Evolutionary conservation across 2,888 invertebrate genomes (phyloP), one percentile per base, ranked within the genome.

Genomic region (Halictus quadricinctus): DNA sequence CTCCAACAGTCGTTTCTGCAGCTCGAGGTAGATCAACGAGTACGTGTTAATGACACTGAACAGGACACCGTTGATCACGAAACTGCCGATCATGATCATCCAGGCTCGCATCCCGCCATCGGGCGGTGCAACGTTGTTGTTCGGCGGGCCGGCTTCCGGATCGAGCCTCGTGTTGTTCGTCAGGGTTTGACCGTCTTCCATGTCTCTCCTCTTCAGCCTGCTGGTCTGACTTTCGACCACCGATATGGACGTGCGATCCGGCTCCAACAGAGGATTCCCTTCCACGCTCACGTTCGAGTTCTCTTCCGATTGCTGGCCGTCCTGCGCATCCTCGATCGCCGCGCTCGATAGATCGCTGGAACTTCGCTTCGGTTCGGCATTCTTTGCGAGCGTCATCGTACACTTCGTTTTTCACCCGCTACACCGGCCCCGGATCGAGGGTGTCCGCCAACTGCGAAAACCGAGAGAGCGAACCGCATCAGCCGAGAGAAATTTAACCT

Each of bases 11-110:
- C 96, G 96, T 76, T 96, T 95, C 90, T 96, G 95, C 72, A 98
- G 95, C 87, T 97, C 96, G 12, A 96, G 95, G 93, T 97, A 97
- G 88, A 98, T 96, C 48, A 98, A 96, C 89, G 98, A 97, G 93
- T 97, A 98, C 0, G 97, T 97, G 95, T 99, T 99, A 92, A 99
- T 98, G 72, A 98, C 96, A 73, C 98, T 98, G 94, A 98, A 98
- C 77, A 99, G 95, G 76, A 98, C 96, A 10, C 98, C 98, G 95
- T 99, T 98, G 92, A 97, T 97, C 83, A 98, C 95, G 94, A 98
- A 98, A 83, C 98, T 98, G 70, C 97, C 98, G 69, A 98, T 91
- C 96, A 98, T 96, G 25, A 98, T 97, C 84, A 97, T 95, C 96
- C 97, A 98, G 0, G 98, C 98, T 91, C 97, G 96, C 21, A 96